phyloP scores from a whole-genome alignment of 2,888 invertebrate genomes.

The Drosophila anomalipes region DNA sequence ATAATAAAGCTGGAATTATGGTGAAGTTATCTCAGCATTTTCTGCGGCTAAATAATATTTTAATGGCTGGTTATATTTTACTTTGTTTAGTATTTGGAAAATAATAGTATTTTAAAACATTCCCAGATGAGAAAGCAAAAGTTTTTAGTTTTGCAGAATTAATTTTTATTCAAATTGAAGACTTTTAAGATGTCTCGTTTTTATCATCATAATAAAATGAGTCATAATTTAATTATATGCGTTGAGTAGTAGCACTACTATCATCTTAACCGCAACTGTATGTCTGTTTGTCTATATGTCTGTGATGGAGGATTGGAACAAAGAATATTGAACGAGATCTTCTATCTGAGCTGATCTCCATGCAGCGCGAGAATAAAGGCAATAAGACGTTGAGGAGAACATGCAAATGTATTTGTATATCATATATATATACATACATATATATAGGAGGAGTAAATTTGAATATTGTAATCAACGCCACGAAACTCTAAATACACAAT shows the following conservation, averaged over 20 bases:
- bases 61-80: not conserved
- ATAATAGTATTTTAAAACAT: not conserved
- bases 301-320: not conserved
- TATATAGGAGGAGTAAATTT: not conserved
- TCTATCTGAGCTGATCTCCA: not conserved
- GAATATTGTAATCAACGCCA: not conserved
- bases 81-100: not conserved
- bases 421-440: not conserved
- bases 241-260: not conserved
- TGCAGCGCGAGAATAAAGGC: not conserved
- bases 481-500: not conserved
- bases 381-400: not conserved
- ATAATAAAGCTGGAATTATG: not conserved
- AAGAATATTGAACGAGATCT: not conserved
- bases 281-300: not conserved
- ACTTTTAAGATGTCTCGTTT: not conserved
- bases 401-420: not conserved
- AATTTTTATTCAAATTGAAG: not conserved
- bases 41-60: not conserved
- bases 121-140: not conserved
- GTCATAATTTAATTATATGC: too few species aligned
- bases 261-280: not conserved
- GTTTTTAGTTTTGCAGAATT: not conserved
- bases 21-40: not conserved
- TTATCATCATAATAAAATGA: not conserved